Conservation (phyloP, 2,888 invertebrate species). For the Ophonus ardosiacus region DNA sequence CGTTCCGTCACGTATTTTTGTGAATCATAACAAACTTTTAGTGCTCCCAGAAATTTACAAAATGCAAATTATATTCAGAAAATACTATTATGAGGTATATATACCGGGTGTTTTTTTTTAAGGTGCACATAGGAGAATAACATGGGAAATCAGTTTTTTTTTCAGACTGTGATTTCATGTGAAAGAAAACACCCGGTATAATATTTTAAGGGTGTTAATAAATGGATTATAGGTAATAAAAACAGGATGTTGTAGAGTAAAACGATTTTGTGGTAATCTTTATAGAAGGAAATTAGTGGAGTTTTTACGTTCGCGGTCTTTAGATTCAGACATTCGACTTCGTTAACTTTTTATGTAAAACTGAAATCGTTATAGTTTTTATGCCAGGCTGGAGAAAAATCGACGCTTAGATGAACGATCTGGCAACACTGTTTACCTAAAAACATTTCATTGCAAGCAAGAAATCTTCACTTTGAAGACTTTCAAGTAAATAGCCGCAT, state of each 20-base stretch:
- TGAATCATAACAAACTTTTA: too few relatives aligned
- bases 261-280: conserved; percentile 30
- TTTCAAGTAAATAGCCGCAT: background rate
- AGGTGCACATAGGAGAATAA: too few relatives aligned
- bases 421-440: background rate
- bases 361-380: conserved; percentile 25
- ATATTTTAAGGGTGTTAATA: background rate
- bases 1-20: too few relatives aligned
- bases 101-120: too few relatives aligned
- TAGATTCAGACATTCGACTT: conserved; percentile 11
- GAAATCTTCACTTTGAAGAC: background rate
- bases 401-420: background rate
- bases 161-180: too few relatives aligned
- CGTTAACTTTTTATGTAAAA: conserved; percentile 26
- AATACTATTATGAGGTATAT: too few relatives aligned
- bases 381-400: background rate
- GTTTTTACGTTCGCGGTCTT: background rate
- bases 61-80: too few relatives aligned
- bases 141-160: too few relatives aligned
- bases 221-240: background rate
- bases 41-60: too few relatives aligned
- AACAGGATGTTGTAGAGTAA: background rate
- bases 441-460: background rate
- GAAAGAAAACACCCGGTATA: too few relatives aligned
- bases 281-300: conserved; percentile 8